These are phyloP conservation scores for Lacerta bilineata DNA, from an alignment of 2,797 vertebrate species.

Conservation along the genomic window DNA sequence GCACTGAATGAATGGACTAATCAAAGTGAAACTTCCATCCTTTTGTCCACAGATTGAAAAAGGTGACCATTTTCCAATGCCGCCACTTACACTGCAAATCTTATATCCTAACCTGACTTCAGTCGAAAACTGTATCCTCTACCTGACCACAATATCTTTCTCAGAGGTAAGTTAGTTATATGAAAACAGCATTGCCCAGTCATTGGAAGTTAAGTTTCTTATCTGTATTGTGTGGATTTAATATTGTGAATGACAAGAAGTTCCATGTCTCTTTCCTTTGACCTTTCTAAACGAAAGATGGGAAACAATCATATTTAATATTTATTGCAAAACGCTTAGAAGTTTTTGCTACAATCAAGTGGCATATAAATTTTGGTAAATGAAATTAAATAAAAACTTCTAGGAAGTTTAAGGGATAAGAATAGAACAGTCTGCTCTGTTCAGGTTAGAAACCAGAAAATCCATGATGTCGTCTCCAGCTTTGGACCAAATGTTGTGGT, in stretches of 20 bases:
- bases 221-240: neutral
- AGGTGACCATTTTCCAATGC: slow-evolving; percentile 79
- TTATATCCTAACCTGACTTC: slow-evolving; percentile 85
- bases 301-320: no score
- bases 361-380: no score
- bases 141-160: slow-evolving; percentile 83
- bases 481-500: neutral
- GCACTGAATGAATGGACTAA: neutral
- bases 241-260: neutral
- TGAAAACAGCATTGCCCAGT: neutral
- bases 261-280: neutral
- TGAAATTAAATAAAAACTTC: no score
- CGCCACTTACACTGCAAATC: slow-evolving; percentile 85
- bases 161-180: slow-evolving; percentile 77
- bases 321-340: no score
- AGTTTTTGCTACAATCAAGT: neutral
- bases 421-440: neutral
- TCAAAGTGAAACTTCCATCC: neutral
- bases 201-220: neutral
- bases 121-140: slow-evolving; percentile 85
- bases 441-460: neutral
- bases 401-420: neutral
- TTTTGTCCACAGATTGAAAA: slow-evolving; percentile 84
- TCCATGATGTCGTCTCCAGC: neutral
- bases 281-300: neutral